phyloP scores from a whole-genome alignment of 2,797 vertebrate species.

The Paguma larvata region DNA sequence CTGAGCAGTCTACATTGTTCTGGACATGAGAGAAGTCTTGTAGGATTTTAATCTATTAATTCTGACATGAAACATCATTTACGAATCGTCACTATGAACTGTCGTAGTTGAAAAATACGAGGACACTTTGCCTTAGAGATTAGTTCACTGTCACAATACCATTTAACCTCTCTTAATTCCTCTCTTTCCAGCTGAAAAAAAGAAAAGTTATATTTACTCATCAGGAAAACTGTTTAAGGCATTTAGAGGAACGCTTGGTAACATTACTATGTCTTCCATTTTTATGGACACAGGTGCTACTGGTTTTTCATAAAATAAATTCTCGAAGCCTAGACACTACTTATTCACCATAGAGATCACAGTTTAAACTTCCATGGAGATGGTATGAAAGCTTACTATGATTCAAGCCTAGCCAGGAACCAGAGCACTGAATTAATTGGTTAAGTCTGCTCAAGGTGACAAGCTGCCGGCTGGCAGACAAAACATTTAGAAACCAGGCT shows the following conservation, averaged over 20 bases:
- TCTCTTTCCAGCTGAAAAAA: not conserved
- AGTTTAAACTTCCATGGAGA: conserved; percentile 63
- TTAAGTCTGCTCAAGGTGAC: conserved; percentile 62
- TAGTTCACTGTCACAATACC: not conserved
- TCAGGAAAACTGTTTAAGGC: not conserved
- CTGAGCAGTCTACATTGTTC: not conserved
- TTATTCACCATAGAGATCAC: conserved; percentile 66
- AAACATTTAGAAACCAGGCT: conserved; percentile 67
- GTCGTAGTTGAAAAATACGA: not conserved
- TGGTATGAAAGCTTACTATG: not conserved
- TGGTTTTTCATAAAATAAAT: conserved; percentile 49
- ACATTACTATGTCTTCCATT: conserved; percentile 42
- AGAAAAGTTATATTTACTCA: not conserved
- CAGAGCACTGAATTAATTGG: conserved; percentile 46
- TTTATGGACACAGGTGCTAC: conserved; percentile 40
- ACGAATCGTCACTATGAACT: not conserved
- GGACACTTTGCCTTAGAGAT: not conserved
- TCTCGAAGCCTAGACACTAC: not conserved
- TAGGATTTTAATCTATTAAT: not conserved
- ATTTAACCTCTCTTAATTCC: not conserved
- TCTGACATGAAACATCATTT: not conserved
- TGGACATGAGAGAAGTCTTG: not conserved
- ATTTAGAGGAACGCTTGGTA: not conserved
- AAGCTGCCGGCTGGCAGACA: conserved; percentile 56
- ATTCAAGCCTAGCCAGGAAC: conserved; percentile 65